These are phyloP conservation scores for Matsumyia berberina DNA, from an alignment of 2,888 invertebrate species.

Conservation along the genomic window DNA sequence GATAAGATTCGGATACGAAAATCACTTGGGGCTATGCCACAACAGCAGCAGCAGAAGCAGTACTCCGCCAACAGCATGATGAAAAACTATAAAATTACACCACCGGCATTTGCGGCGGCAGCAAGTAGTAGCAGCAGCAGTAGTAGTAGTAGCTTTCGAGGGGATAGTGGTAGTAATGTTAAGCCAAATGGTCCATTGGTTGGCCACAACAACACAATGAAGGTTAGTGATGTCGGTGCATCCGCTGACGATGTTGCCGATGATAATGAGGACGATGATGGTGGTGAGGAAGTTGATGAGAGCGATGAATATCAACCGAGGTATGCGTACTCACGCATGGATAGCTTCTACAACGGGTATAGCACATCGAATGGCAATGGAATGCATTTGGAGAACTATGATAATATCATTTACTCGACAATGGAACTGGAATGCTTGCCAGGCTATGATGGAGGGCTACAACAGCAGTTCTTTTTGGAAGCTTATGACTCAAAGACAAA, in stretches of 20 bases:
- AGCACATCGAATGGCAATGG: constrained; percentile 77
- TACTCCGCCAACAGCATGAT: constrained; percentile 21
- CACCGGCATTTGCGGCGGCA: constrained; percentile 66
- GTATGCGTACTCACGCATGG: constrained; percentile 84
- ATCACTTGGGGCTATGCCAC: constrained; percentile 79
- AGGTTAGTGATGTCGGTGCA: constrained; percentile 46
- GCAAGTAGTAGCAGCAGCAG: constrained; percentile 52
- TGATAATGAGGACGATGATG: constrained; percentile 77
- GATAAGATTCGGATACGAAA: constrained; percentile 82
- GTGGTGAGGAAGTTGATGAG: constrained; percentile 75
- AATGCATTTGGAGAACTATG: constrained; percentile 84
- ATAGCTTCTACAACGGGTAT: constrained; percentile 82
- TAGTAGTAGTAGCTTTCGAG: constrained; percentile 1
- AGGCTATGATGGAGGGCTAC: constrained; percentile 95
- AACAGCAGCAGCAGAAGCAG: constrained; percentile 60
- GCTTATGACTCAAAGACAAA: constrained; percentile 91
- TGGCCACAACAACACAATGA: constrained; percentile 63
- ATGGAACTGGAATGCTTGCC: constrained; percentile 93
- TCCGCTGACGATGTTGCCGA: constrained; percentile 34
- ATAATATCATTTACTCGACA: constrained; percentile 84
- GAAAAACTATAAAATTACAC: constrained; percentile 72
- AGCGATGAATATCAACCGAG: constrained; percentile 73
- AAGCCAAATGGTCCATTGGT: constrained; percentile 59
- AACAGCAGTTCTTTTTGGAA: constrained; percentile 93
- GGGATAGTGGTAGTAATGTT: constrained; percentile 26